Evolutionary conservation across 2,113 vertebrate genomes (phyloP).

Genomic region (Xerus inauris): DNA sequence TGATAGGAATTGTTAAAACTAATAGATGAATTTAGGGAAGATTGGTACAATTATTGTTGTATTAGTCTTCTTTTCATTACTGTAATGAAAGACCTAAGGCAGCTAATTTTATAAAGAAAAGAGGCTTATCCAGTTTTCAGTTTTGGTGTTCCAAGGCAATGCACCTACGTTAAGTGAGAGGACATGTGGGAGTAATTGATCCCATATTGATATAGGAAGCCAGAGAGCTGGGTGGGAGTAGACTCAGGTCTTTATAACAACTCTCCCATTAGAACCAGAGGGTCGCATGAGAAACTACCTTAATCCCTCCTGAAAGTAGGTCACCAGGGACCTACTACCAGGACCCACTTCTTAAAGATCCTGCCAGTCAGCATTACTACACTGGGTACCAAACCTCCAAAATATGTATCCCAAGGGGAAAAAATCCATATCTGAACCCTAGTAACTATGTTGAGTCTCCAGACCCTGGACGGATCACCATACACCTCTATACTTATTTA

Average conservation of each 20-base stretch:
- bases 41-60: neutral
- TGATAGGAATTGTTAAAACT: neutral
- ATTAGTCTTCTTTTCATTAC: neutral
- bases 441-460: neutral
- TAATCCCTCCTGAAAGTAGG: neutral
- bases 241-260: neutral
- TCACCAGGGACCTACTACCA: neutral
- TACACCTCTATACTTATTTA: neutral
- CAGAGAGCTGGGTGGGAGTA: neutral
- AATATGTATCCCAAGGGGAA: neutral
- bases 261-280: neutral
- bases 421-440: neutral
- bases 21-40: neutral
- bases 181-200: neutral
- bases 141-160: neutral
- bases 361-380: neutral
- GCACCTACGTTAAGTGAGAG: too few relatives aligned
- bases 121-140: neutral
- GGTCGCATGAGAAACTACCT: neutral
- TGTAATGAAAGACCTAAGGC: neutral
- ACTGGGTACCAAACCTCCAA: neutral
- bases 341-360: neutral
- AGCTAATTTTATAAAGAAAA: neutral
- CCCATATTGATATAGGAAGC: neutral
- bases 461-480: neutral